Conservation (phyloP, 2,888 invertebrate genomes). For the Laspeyria flexula region DNA sequence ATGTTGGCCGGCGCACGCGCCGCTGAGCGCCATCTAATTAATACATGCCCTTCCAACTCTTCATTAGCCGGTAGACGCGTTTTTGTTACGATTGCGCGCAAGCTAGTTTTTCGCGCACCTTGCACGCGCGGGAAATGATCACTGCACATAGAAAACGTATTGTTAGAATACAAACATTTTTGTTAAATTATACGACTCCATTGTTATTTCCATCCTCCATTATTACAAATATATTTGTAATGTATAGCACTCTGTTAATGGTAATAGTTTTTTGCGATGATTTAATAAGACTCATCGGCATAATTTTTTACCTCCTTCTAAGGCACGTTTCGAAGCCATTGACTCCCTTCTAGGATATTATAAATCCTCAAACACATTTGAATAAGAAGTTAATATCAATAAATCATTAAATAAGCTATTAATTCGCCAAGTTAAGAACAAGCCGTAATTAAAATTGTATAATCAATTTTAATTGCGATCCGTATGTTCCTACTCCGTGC, state of each 20-base stretch:
- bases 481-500: conserved; percentile 5
- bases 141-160: conserved; percentile 9
- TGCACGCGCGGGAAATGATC: conserved; percentile 22
- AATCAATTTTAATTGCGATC: conserved; percentile 39
- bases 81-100: conserved; percentile 56
- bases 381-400: conserved; percentile 30
- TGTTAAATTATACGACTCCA: not conserved
- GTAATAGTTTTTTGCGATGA: not conserved
- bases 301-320: not conserved
- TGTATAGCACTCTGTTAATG: not conserved
- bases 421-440: conserved; percentile 24
- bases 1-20: conserved; percentile 68
- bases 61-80: conserved; percentile 76
- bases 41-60: conserved; percentile 75
- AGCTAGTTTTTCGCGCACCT: conserved; percentile 42
- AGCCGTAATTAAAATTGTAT: conserved; percentile 38
- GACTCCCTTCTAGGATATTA: conserved; percentile 15
- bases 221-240: not conserved
- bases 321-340: conserved; percentile 12
- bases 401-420: conserved; percentile 35
- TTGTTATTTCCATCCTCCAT: not conserved
- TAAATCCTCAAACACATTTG: conserved; percentile 21
- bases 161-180: not conserved
- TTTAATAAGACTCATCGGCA: not conserved
- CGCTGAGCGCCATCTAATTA: conserved; percentile 70